Evolutionary conservation across 2,113 vertebrate species (phyloP).

Genomic region (Elgaria multicarinata): DNA sequence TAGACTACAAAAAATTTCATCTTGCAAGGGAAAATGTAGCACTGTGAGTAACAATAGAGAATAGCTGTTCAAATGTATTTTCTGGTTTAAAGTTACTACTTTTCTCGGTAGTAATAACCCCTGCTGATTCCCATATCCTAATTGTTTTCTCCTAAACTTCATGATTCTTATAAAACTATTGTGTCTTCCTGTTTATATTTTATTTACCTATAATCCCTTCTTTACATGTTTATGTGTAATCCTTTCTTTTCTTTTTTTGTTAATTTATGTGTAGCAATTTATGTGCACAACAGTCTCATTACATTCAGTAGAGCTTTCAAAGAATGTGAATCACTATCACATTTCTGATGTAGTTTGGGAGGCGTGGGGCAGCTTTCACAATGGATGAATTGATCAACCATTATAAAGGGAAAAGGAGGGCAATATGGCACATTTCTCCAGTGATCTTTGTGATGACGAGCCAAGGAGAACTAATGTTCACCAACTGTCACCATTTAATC

Average conservation of each 20-base stretch:
- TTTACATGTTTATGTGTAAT: background rate
- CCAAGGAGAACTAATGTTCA: background rate
- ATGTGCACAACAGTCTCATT: background rate
- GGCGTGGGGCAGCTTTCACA: background rate
- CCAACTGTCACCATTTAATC: background rate
- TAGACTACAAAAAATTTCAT: constrained; percentile 1
- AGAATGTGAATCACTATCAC: background rate
- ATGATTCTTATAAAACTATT: background rate
- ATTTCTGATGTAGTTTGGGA: background rate
- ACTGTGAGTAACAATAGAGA: background rate
- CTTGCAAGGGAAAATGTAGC: no score
- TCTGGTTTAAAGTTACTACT: background rate
- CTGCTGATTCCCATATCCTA: background rate
- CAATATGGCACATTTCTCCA: background rate
- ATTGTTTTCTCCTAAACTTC: background rate
- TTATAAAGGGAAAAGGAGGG: background rate
- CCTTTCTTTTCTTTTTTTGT: background rate
- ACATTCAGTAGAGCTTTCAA: background rate
- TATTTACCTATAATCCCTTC: background rate
- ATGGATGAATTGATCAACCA: background rate
- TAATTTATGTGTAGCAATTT: background rate
- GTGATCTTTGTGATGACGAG: background rate
- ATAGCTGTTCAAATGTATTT: background rate
- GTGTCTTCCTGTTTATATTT: background rate
- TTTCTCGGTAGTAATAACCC: background rate